Conservation (phyloP, 2,113 vertebrate species). For the Elephas maximus region DNA sequence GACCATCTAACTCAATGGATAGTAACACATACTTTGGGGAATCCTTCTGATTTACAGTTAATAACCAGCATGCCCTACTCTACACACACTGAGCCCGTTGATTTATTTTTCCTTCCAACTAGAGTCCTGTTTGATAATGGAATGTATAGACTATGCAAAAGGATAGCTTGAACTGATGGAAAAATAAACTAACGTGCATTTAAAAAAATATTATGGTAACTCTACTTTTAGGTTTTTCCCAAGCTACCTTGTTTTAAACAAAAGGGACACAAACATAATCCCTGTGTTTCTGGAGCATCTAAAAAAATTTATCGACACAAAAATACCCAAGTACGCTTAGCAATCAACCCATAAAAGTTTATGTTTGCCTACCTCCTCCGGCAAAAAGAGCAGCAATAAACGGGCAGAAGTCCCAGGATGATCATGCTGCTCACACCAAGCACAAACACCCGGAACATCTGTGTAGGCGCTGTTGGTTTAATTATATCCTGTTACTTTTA, state of each 20-base stretch:
- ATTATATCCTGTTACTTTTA: constrained; percentile 73
- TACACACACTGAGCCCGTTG: background rate
- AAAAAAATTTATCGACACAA: constrained; percentile 35
- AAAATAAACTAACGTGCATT: background rate
- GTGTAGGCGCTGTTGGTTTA: constrained; percentile 80
- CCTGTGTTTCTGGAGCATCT: background rate
- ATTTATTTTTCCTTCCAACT: constrained; percentile 19
- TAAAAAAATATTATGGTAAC: background rate
- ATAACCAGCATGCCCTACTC: background rate
- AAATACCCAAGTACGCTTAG: constrained; percentile 54
- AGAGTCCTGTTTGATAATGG: constrained; percentile 18
- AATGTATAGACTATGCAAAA: background rate
- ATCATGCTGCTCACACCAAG: constrained; percentile 61
- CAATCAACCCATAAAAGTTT: constrained; percentile 38
- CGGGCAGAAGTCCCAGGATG: constrained; percentile 74
- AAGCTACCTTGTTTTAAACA: constrained; percentile 1
- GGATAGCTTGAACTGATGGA: background rate
- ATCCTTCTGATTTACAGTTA: constrained; percentile 8
- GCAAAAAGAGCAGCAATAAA: constrained; percentile 74
- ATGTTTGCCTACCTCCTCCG: constrained; percentile 83
- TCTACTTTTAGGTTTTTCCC: constrained; percentile 22
- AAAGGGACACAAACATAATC: background rate
- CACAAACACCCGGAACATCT: constrained; percentile 77
- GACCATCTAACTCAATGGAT: background rate
- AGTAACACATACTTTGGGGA: background rate